A percentile compares a stretch with the other conserved stretches of the same genome.
phyloP scores from a whole-genome alignment of 2,113 vertebrate species.

The Callaeas wilsoni region DNA sequence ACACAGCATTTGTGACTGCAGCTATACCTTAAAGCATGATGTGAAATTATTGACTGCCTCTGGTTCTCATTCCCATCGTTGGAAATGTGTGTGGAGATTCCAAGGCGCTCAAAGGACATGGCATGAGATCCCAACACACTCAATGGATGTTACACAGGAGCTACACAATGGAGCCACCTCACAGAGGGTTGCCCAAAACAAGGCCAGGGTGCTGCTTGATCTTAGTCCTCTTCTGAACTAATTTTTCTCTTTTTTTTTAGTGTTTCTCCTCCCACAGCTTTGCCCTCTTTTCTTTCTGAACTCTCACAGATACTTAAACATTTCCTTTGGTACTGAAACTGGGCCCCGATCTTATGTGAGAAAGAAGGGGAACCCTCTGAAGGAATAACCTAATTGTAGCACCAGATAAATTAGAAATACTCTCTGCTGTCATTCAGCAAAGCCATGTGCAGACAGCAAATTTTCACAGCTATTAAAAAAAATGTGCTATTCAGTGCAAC shows the following conservation, averaged over 20 bases:
- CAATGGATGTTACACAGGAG: accelerated
- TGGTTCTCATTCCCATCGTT: background rate
- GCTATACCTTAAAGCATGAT: background rate
- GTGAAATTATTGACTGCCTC: background rate
- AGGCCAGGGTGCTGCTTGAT: background rate
- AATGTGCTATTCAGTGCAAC: constrained; percentile 56
- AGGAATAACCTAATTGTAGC: constrained; percentile 19
- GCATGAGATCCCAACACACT: background rate
- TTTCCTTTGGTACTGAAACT: background rate
- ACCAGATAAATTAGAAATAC: constrained; percentile 48
- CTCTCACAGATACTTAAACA: background rate
- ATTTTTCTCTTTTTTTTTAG: background rate
- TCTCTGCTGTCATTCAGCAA: constrained; percentile 58
- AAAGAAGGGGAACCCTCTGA: constrained; percentile 34
- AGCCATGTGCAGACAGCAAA: constrained; percentile 58
- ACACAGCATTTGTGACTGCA: background rate
- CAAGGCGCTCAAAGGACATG: accelerated
- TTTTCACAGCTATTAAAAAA: constrained; percentile 70
- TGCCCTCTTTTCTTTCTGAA: background rate
- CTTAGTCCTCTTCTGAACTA: background rate
- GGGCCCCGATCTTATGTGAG: background rate
- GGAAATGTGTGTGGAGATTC: background rate
- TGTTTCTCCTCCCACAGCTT: background rate
- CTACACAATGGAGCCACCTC: background rate
- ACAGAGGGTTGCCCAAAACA: background rate